These are phyloP conservation scores for Cephus pygmeus DNA, from an alignment of 2,888 invertebrate species.

Conservation along the genomic window DNA sequence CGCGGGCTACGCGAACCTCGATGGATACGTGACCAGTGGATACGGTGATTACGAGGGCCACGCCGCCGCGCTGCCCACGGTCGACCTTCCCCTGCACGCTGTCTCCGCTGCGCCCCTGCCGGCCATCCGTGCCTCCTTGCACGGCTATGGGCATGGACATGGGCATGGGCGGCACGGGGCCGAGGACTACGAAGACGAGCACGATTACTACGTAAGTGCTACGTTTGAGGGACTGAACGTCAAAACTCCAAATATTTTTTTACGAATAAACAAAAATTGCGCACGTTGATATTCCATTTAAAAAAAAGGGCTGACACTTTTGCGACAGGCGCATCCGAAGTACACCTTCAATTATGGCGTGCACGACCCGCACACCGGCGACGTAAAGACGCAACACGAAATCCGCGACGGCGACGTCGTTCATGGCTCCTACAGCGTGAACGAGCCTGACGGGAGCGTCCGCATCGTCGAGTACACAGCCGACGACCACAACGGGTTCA, in stretches of 20 bases:
- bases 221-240: no score
- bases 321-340: slow-evolving; percentile 54
- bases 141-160: slow-evolving; percentile 19
- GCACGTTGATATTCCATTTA: no score
- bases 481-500: slow-evolving; percentile 62
- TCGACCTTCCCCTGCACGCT: slow-evolving; percentile 59
- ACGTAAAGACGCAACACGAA: slow-evolving; percentile 62
- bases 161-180: slow-evolving; percentile 40
- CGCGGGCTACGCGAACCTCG: slow-evolving; percentile 53
- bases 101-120: slow-evolving; percentile 58
- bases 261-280: no score
- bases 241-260: no score
- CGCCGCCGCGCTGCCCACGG: slow-evolving; percentile 54
- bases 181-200: slow-evolving; percentile 51
- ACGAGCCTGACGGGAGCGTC: slow-evolving; percentile 62
- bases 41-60: slow-evolving; percentile 50
- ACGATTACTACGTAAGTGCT: slow-evolving; percentile 60
- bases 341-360: slow-evolving; percentile 63
- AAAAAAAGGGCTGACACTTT: no score
- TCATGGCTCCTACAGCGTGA: slow-evolving; percentile 62
- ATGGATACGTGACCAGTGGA: slow-evolving; percentile 42
- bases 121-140: background rate
- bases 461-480: slow-evolving; percentile 62
- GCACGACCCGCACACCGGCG: slow-evolving; percentile 61
- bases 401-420: slow-evolving; percentile 63